A percentile compares a stretch with the other conserved stretches of the same genome.
phyloP scores from a whole-genome alignment of 2,113 vertebrate species.

The Chascanopsetta lugubris region DNA sequence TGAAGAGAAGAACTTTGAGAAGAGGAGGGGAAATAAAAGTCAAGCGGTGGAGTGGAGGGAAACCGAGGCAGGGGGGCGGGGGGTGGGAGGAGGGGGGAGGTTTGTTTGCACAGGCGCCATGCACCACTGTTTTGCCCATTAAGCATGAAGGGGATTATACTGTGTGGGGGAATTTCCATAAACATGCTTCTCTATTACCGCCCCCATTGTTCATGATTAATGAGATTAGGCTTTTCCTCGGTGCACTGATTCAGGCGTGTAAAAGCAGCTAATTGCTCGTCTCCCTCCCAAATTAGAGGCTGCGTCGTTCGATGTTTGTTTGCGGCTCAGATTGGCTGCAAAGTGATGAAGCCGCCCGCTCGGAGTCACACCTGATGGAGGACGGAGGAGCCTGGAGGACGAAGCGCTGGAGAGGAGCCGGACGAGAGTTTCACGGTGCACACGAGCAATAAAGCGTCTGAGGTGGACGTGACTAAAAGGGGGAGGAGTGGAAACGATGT shows the following conservation, averaged over 20 bases:
- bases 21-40: constrained; percentile 13
- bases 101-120: constrained; percentile 51
- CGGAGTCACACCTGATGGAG: constrained; percentile 14
- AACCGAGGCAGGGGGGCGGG: no score
- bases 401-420: constrained; percentile 18
- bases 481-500: neutral
- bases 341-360: constrained; percentile 36
- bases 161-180: constrained; percentile 70
- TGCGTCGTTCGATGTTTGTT: constrained; percentile 61
- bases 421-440: constrained; percentile 22
- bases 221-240: constrained; percentile 67
- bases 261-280: constrained; percentile 74
- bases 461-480: no score
- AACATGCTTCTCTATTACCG: constrained; percentile 70
- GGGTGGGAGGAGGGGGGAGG: constrained; percentile 24
- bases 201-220: constrained; percentile 77
- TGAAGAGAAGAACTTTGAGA: neutral
- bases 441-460: constrained; percentile 27
- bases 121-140: constrained; percentile 57
- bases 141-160: constrained; percentile 60
- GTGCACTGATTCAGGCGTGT: constrained; percentile 59
- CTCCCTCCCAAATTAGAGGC: constrained; percentile 71
- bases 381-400: constrained; percentile 11
- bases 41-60: neutral
- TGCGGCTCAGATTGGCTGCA: constrained; percentile 33